Evolutionary conservation across 2,888 invertebrate species (phyloP).

Genomic region (Drosophila pseudotakahashii): DNA sequence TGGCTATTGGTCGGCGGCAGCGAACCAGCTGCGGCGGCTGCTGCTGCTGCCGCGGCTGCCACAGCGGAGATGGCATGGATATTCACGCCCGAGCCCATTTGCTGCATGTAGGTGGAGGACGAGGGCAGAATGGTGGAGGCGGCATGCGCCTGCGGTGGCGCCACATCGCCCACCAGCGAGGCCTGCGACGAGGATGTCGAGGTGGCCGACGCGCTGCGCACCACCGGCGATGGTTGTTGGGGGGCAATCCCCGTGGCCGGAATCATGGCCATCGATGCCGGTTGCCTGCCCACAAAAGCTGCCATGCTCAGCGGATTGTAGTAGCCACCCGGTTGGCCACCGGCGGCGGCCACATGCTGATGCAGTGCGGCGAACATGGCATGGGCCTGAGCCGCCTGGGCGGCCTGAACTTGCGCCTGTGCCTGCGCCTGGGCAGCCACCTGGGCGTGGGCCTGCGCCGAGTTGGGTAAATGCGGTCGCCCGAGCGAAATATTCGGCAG

Average conservation of each 20-base stretch:
- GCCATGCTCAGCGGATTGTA: conserved; percentile 79
- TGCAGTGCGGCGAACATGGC: conserved; percentile 82
- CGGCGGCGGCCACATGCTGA: conserved; percentile 72
- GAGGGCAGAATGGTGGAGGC: conserved; percentile 75
- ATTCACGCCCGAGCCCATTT: conserved; percentile 45
- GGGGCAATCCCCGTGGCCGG: conserved; percentile 73
- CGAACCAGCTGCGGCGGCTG: conserved; percentile 77
- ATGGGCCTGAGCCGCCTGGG: conserved; percentile 46
- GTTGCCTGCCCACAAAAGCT: conserved; percentile 77
- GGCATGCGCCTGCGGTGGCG: conserved; percentile 83
- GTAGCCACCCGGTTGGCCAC: conserved; percentile 75
- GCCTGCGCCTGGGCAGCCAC: conserved; percentile 42
- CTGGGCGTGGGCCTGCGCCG: conserved; percentile 44
- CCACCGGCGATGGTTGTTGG: conserved; percentile 83
- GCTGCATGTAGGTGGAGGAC: conserved; percentile 69
- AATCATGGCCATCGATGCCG: conserved; percentile 56
- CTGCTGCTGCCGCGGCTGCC: conserved; percentile 62
- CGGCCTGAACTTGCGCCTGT: conserved; percentile 55
- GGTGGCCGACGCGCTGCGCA: conserved; percentile 85
- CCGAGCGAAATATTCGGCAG: conserved; percentile 98
- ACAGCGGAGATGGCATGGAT: conserved; percentile 39
- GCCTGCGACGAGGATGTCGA: conserved; percentile 83
- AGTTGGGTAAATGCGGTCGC: conserved; percentile 88
- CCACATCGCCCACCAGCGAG: conserved; percentile 79
- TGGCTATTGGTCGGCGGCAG: conserved; percentile 82